Evolutionary conservation across 2,113 vertebrate genomes (phyloP).

Genomic region (Pterophyllum scalare): DNA sequence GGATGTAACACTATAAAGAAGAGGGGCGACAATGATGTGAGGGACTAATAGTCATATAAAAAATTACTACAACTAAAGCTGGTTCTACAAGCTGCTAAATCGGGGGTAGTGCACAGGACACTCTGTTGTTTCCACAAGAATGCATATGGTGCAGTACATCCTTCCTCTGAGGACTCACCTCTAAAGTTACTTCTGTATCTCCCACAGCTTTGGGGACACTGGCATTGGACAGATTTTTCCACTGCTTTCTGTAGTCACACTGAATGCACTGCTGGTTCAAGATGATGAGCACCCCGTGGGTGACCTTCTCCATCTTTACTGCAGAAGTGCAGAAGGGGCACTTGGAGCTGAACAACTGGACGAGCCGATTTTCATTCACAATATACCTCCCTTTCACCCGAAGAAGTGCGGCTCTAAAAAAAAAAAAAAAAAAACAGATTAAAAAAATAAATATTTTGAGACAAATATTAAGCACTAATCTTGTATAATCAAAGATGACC

Average conservation of each 20-base stretch:
- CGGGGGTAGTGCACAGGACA: too few species aligned
- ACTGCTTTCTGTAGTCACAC: constrained; percentile 50
- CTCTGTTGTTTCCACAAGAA: too few species aligned
- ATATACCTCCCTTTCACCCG: constrained; percentile 30
- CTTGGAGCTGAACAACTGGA: constrained; percentile 36
- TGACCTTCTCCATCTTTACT: constrained; percentile 37
- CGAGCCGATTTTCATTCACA: constrained; percentile 47
- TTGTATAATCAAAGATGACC: background rate
- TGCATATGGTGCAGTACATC: background rate
- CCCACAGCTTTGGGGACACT: background rate
- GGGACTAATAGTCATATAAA: too few species aligned
- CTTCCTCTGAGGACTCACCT: constrained; percentile 1
- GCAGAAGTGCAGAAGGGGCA: constrained; percentile 34
- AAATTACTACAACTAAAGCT: too few species aligned
- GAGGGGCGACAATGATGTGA: too few species aligned
- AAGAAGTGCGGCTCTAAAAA: constrained; percentile 31
- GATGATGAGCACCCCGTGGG: constrained; percentile 2
- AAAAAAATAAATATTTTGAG: background rate
- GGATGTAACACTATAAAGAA: too few species aligned
- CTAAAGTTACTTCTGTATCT: background rate
- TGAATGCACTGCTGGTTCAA: constrained; percentile 40
- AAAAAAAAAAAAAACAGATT: background rate
- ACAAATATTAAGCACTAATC: background rate
- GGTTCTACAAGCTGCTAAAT: too few species aligned
- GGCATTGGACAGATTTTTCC: constrained; percentile 38